A percentile compares a stretch with the other conserved stretches of the same genome.
These are phyloP conservation scores for Danaus melanippus DNA, from an alignment of 1,140 invertebrate species.

Conservation along the genomic window DNA sequence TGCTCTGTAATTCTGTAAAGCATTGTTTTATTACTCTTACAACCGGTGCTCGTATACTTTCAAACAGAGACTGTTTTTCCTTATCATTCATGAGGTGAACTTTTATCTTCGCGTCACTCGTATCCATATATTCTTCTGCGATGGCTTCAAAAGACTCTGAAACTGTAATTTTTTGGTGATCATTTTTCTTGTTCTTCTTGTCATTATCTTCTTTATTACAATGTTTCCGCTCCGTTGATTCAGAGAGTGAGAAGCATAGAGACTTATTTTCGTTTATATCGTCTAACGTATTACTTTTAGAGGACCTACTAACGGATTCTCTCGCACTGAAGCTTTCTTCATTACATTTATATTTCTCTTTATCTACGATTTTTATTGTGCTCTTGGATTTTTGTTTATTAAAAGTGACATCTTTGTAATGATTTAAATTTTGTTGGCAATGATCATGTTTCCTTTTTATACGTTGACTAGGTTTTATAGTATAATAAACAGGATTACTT, in stretches of 20 bases:
- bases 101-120: constrained; percentile 48
- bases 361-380: constrained; percentile 24
- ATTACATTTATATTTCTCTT: constrained; percentile 20
- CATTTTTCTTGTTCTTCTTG: constrained; percentile 27
- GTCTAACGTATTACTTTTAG: constrained; percentile 46
- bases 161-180: constrained; percentile 30
- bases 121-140: constrained; percentile 36
- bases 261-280: constrained; percentile 49
- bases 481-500: constrained; percentile 37
- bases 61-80: constrained; percentile 44
- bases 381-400: constrained; percentile 28
- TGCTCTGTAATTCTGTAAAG: constrained; percentile 31
- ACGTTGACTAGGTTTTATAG: constrained; percentile 44
- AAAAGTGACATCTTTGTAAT: constrained; percentile 23
- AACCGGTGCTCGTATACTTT: constrained; percentile 43
- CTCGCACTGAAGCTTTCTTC: constrained; percentile 28
- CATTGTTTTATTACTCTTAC: constrained; percentile 42
- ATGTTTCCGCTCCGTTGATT: constrained; percentile 40
- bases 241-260: constrained; percentile 46
- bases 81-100: constrained; percentile 57
- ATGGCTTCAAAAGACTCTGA: constrained; percentile 54
- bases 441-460: constrained; percentile 27
- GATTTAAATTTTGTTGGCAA: constrained; percentile 15
- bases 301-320: constrained; percentile 39
- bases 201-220: constrained; percentile 26